phyloP scores from a whole-genome alignment of 2,113 vertebrate species.

The Scomber japonicus region DNA sequence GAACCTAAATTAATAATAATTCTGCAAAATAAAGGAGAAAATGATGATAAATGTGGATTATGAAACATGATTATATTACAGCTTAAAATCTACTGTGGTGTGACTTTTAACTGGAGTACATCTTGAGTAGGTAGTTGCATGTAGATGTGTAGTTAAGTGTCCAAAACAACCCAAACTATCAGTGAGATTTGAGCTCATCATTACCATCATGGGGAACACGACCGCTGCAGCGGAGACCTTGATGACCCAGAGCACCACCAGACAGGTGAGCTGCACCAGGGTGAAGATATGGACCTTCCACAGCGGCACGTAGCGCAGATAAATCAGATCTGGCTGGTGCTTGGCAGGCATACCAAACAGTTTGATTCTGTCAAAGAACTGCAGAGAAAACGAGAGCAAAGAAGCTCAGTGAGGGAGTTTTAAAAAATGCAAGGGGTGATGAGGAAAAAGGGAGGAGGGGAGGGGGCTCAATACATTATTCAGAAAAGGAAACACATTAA shows the following conservation, averaged over 20 bases:
- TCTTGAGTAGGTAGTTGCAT: not conserved
- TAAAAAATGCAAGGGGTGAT: not conserved
- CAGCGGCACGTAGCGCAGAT: slow-evolving; percentile 94
- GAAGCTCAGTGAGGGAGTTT: not conserved
- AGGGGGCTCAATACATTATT: slow-evolving; percentile 14
- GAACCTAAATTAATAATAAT: too few relatives aligned
- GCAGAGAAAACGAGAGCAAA: slow-evolving; percentile 15
- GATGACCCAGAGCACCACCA: slow-evolving; percentile 94
- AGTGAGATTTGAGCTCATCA: not conserved
- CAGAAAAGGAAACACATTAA: slow-evolving; percentile 16
- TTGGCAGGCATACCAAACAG: slow-evolving; percentile 96
- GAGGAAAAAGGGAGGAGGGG: not conserved
- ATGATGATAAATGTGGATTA: too few relatives aligned
- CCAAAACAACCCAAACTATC: not conserved
- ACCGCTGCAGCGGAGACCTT: slow-evolving; percentile 94
- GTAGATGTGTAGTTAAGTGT: not conserved
- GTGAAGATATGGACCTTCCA: slow-evolving; percentile 98
- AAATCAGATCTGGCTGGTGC: slow-evolving; percentile 95
- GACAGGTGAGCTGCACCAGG: slow-evolving; percentile 93
- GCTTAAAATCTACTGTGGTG: not conserved
- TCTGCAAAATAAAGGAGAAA: too few relatives aligned
- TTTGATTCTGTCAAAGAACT: slow-evolving; percentile 97
- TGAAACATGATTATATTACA: not conserved
- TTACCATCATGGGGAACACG: slow-evolving; percentile 98
- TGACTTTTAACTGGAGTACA: not conserved